These are phyloP conservation scores for Pheosia gnoma DNA, from an alignment of 2,888 invertebrate genomes.

Conservation along the genomic window DNA sequence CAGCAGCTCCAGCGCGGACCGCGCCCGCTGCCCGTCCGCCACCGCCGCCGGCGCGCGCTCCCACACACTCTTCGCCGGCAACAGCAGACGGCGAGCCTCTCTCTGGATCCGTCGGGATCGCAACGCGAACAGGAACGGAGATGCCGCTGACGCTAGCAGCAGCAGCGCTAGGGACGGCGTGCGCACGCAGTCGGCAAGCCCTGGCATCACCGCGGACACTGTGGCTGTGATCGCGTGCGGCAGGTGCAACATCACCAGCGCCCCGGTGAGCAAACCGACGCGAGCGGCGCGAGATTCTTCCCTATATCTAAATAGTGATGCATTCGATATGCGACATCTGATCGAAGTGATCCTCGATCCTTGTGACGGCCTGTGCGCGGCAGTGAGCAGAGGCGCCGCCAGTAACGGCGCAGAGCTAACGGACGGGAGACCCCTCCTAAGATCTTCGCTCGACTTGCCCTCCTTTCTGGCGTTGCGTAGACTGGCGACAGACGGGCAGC, in stretches of 20 bases:
- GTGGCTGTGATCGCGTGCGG: slow-evolving; percentile 82
- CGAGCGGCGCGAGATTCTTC: slow-evolving; percentile 96
- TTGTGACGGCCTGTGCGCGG: slow-evolving; percentile 71
- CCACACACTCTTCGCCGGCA: slow-evolving; percentile 78
- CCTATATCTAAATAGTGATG: slow-evolving; percentile 92
- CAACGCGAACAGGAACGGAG: slow-evolving; percentile 91
- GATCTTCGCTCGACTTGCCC: slow-evolving; percentile 70
- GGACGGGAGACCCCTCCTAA: slow-evolving; percentile 72
- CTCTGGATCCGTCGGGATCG: slow-evolving; percentile 87
- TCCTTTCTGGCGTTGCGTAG: slow-evolving; percentile 71
- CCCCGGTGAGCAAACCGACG: slow-evolving; percentile 86
- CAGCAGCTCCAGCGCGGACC: slow-evolving; percentile 72
- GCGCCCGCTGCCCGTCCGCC: slow-evolving; percentile 79
- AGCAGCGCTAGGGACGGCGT: slow-evolving; percentile 82
- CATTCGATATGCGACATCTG: slow-evolving; percentile 92
- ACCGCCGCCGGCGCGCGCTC: slow-evolving; percentile 82
- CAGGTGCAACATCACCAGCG: slow-evolving; percentile 89
- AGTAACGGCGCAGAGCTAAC: slow-evolving; percentile 81
- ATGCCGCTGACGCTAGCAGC: slow-evolving; percentile 86
- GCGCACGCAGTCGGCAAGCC: slow-evolving; percentile 74
- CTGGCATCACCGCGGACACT: slow-evolving; percentile 75
- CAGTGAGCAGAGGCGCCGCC: slow-evolving; percentile 66
- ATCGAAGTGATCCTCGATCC: slow-evolving; percentile 89
- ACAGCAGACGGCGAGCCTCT: slow-evolving; percentile 69
- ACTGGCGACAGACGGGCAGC: slow-evolving; percentile 77